Conservation (phyloP, 1,140 invertebrate genomes). For the Hermatobates lingyangjiaoensis region DNA sequence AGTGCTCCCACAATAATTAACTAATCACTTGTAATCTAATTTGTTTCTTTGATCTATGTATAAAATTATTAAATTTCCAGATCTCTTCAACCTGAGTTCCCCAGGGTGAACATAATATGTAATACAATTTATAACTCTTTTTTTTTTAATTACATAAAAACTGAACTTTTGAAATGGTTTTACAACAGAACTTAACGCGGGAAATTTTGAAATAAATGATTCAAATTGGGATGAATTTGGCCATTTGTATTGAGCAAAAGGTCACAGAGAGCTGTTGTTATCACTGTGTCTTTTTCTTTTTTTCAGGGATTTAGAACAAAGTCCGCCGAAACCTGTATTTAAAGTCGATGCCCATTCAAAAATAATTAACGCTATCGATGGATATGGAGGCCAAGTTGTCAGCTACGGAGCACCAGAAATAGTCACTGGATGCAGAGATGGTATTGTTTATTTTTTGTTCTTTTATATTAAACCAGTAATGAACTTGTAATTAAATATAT, state of each 20-base stretch:
- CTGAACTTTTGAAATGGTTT: too few species aligned
- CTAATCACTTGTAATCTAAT: too few species aligned
- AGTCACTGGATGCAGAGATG: conserved; percentile 82
- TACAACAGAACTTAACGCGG: too few species aligned
- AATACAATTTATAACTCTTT: too few species aligned
- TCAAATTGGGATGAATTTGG: not conserved
- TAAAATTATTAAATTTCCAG: too few species aligned
- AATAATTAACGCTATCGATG: conserved; percentile 86
- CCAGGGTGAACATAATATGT: too few species aligned
- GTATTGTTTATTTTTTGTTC: conserved; percentile 25
- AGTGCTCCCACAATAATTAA: too few species aligned
- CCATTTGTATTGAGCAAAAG: not conserved
- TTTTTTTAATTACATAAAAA: too few species aligned
- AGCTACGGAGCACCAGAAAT: conserved; percentile 86
- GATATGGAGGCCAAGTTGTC: conserved; percentile 61
- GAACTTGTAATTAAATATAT: not conserved
- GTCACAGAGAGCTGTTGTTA: not conserved
- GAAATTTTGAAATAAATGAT: conserved; percentile 3
- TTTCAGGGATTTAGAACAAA: conserved; percentile 9
- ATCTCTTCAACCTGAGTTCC: too few species aligned
- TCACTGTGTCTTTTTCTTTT: too few species aligned
- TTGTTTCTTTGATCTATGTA: too few species aligned
- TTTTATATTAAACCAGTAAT: not conserved
- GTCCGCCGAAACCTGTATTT: conserved; percentile 70
- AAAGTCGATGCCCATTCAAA: conserved; percentile 63